Percentiles rank a stretch among this genome's conserved stretches.
These are phyloP conservation scores for Oopsacas minuta DNA, from an alignment of 37 sponge, comb jelly and placozoan species.

Conservation along the genomic window DNA sequence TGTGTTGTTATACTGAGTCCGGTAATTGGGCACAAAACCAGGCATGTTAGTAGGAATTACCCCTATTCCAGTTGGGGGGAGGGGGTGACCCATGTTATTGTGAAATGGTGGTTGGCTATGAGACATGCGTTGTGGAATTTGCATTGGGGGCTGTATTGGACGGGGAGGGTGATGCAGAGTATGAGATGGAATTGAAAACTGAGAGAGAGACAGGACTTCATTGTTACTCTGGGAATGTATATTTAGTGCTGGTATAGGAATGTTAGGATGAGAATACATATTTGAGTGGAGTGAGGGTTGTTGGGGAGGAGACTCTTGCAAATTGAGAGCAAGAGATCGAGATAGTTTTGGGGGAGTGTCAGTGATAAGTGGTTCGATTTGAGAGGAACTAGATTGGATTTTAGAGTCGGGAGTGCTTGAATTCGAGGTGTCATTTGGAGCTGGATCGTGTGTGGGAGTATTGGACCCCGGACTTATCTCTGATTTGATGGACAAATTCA, in stretches of 20 bases:
- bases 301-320: constrained; percentile 4
- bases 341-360: neutral
- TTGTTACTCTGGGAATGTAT: neutral
- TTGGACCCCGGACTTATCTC: neutral
- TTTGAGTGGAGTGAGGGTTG: neutral
- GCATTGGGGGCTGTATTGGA: neutral
- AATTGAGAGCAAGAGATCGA: neutral
- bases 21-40: neutral
- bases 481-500: neutral
- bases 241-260: neutral
- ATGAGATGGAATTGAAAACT: constrained; percentile 2
- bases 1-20: neutral
- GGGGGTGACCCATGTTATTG: constrained; percentile 5
- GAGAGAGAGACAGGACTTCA: neutral
- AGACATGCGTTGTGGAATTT: neutral
- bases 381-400: constrained; percentile 9
- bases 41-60: constrained; percentile 5
- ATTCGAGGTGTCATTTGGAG: neutral
- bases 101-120: constrained; percentile 2
- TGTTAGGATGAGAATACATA: neutral
- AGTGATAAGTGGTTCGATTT: neutral
- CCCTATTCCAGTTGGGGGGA: neutral
- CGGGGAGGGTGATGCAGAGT: neutral
- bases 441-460: neutral
- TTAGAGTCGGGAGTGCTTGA: constrained; percentile 14